These are phyloP conservation scores for Galagoides demidoff DNA, from an alignment of 2,797 vertebrate genomes.

Conservation along the genomic window DNA sequence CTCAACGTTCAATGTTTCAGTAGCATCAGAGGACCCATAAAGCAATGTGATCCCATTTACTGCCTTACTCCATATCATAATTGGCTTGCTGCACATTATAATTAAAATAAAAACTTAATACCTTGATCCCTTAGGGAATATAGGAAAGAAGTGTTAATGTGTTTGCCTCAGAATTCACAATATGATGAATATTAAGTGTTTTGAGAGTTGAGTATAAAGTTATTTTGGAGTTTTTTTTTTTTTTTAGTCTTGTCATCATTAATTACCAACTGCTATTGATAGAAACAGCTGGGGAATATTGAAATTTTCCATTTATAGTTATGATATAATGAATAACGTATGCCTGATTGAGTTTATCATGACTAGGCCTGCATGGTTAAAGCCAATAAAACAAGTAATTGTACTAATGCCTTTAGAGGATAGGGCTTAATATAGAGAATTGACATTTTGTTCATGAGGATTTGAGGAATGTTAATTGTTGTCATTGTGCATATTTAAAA, in stretches of 20 bases:
- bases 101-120: slow-evolving; percentile 80
- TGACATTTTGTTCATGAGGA: slow-evolving; percentile 51
- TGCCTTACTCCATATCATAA: slow-evolving; percentile 62
- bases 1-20: slow-evolving; percentile 49
- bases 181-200: slow-evolving; percentile 67
- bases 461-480: slow-evolving; percentile 66
- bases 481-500: slow-evolving; percentile 34
- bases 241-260: slow-evolving; percentile 68
- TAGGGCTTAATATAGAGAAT: slow-evolving; percentile 67
- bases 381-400: slow-evolving; percentile 71
- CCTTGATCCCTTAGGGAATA: slow-evolving; percentile 55
- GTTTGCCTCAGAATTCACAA: slow-evolving; percentile 58
- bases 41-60: slow-evolving; percentile 54
- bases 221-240: slow-evolving; percentile 64
- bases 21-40: slow-evolving; percentile 62
- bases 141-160: slow-evolving; percentile 46
- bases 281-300: slow-evolving; percentile 73
- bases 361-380: slow-evolving; percentile 39
- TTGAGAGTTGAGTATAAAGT: slow-evolving; percentile 63
- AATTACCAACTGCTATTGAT: slow-evolving; percentile 69
- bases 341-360: slow-evolving; percentile 58
- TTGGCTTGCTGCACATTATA: slow-evolving; percentile 68
- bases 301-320: slow-evolving; percentile 70
- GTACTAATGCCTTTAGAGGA: slow-evolving; percentile 58
- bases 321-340: slow-evolving; percentile 74